Conservation (phyloP, 2,888 invertebrate genomes). For the Stenurella melanura region DNA sequence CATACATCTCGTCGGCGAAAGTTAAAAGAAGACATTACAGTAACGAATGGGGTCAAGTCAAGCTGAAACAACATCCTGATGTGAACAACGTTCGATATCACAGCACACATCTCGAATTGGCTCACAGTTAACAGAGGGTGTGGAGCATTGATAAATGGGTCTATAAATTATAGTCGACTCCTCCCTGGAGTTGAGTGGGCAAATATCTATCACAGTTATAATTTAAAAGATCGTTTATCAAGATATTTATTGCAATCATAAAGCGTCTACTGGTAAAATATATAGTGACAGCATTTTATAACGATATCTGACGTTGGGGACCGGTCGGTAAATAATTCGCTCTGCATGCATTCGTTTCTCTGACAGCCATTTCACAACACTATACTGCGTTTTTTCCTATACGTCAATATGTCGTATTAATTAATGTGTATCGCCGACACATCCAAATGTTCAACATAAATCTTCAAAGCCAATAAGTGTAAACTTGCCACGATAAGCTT, state of each 20-base stretch:
- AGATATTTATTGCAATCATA: slow-evolving; percentile 74
- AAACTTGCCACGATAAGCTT: slow-evolving; percentile 59
- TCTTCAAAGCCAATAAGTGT: slow-evolving; percentile 54
- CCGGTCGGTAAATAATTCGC: slow-evolving; percentile 60
- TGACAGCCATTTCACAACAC: slow-evolving; percentile 50
- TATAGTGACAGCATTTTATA: slow-evolving; percentile 63
- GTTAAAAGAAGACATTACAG: slow-evolving; percentile 74
- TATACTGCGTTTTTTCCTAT: slow-evolving; percentile 48
- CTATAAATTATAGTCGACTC: slow-evolving; percentile 73
- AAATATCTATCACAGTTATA: slow-evolving; percentile 75
- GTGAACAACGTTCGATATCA: slow-evolving; percentile 68
- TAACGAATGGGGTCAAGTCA: slow-evolving; percentile 73
- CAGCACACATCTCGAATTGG: slow-evolving; percentile 77
- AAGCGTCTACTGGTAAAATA: slow-evolving; percentile 62
- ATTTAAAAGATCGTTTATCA: slow-evolving; percentile 75
- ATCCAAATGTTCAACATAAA: slow-evolving; percentile 61
- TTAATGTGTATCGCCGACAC: slow-evolving; percentile 62
- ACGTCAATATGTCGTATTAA: slow-evolving; percentile 64
- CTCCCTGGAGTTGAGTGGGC: slow-evolving; percentile 74
- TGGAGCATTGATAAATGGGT: slow-evolving; percentile 75
- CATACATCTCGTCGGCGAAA: slow-evolving; percentile 69
- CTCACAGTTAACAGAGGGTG: slow-evolving; percentile 75
- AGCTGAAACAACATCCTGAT: slow-evolving; percentile 73
- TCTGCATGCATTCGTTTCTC: slow-evolving; percentile 50
- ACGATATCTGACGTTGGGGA: slow-evolving; percentile 59